Conservation (phyloP, 1,140 invertebrate genomes). For the Atta colombica region DNA sequence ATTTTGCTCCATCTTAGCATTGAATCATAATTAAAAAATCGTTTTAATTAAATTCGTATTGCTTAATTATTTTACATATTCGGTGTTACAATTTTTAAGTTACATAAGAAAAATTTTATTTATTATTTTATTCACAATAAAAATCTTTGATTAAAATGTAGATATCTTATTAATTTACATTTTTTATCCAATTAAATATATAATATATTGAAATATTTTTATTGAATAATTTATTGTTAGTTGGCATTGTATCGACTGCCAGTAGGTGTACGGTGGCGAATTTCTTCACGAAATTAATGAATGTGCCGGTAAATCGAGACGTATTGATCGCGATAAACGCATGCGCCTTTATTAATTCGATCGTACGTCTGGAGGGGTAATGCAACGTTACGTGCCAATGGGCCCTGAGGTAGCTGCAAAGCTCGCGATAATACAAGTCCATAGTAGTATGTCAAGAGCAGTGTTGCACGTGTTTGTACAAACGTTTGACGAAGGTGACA, state of each 20-base stretch:
- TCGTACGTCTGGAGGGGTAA: conserved; percentile 60
- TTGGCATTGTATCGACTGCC: conserved; percentile 34
- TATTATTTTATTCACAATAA: background rate
- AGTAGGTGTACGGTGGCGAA: background rate
- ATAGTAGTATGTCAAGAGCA: conserved; percentile 61
- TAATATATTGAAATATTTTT: conserved; percentile 14
- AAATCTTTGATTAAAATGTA: background rate
- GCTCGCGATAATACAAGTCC: conserved; percentile 29
- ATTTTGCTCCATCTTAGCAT: too few relatives aligned
- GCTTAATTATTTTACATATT: background rate
- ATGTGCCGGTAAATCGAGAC: conserved; percentile 50
- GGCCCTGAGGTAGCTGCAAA: conserved; percentile 58
- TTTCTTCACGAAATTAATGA: conserved; percentile 27
- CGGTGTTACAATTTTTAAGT: background rate
- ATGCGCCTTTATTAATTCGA: conserved; percentile 73
- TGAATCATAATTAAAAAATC: too few relatives aligned
- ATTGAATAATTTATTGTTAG: conserved; percentile 1
- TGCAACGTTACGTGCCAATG: conserved; percentile 42
- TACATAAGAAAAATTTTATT: background rate
- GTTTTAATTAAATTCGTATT: background rate
- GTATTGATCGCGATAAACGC: conserved; percentile 72
- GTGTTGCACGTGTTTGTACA: conserved; percentile 60
- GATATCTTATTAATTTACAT: background rate
- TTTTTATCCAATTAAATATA: background rate
- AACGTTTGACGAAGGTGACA: conserved; percentile 35